Evolutionary conservation across 2,797 vertebrate species (phyloP).

Genomic region (Pempheris klunzingeri): DNA sequence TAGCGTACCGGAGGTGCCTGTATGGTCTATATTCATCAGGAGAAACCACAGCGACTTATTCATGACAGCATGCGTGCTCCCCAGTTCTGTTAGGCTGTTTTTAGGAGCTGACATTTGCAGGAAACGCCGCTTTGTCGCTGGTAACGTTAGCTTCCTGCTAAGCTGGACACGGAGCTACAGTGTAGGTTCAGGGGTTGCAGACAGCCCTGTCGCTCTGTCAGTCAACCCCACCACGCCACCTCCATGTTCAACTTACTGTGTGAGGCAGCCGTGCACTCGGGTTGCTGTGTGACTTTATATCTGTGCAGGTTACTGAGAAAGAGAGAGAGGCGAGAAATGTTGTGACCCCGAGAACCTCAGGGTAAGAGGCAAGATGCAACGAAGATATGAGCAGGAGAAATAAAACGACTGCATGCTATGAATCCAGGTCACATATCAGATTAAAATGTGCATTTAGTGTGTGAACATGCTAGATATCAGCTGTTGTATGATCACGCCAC

Average conservation of each 20-base stretch:
- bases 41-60: slow-evolving; percentile 1
- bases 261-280: not conserved
- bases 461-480: not conserved
- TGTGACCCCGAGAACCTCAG: slow-evolving; percentile 25
- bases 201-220: slow-evolving; percentile 51
- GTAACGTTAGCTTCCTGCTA: slow-evolving; percentile 77
- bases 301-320: not conserved
- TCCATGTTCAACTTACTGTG: slow-evolving; percentile 18
- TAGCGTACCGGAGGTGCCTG: slow-evolving; percentile 48
- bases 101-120: slow-evolving; percentile 69
- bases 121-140: slow-evolving; percentile 54
- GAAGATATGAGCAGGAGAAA: not conserved
- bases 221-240: slow-evolving; percentile 20
- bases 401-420: not conserved
- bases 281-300: not conserved
- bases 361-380: slow-evolving; percentile 12
- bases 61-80: slow-evolving; percentile 25
- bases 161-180: slow-evolving; percentile 55
- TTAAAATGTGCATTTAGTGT: not conserved
- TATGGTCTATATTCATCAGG: slow-evolving; percentile 18
- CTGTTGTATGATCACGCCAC: not conserved
- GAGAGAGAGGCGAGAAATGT: not conserved
- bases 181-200: slow-evolving; percentile 65
- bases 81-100: slow-evolving; percentile 23
- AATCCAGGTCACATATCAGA: not conserved